phyloP scores from a whole-genome alignment of 2,797 vertebrate species.

The Manis pentadactyla region DNA sequence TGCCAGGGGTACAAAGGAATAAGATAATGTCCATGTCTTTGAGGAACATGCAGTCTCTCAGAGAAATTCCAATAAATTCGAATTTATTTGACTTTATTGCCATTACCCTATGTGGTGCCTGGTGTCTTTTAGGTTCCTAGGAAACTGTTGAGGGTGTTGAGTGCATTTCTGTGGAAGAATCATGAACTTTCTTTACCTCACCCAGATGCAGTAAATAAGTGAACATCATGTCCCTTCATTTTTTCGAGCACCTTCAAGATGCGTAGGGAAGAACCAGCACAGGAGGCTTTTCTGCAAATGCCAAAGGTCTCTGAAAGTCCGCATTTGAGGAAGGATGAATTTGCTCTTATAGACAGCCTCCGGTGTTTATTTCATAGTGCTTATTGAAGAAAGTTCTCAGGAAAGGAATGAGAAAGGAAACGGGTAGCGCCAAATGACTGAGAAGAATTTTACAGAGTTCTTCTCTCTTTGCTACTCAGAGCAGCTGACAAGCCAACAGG shows the following conservation, averaged over 20 bases:
- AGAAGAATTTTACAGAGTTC: neutral
- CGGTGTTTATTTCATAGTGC: neutral
- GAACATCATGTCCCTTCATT: neutral
- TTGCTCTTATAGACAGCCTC: neutral
- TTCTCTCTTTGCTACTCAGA: neutral
- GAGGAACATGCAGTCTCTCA: neutral
- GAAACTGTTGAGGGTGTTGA: neutral
- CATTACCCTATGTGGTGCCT: neutral
- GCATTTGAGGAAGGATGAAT: neutral
- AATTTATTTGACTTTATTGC: neutral
- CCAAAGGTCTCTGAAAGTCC: neutral
- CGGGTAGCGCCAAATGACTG: neutral
- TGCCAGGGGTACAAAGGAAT: neutral
- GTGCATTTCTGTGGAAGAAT: neutral
- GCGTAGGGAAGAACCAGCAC: neutral
- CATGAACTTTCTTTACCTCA: neutral
- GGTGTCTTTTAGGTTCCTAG: neutral
- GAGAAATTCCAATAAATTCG: neutral
- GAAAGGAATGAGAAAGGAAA: slow-evolving; percentile 22
- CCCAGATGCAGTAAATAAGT: neutral
- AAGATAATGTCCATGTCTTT: neutral
- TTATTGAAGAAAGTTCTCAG: neutral
- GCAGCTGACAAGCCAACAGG: neutral
- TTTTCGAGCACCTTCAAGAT: neutral
- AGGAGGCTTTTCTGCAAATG: neutral